phyloP scores from a whole-genome alignment of 2,113 vertebrate genomes.

The Coryphaenoides rupestris region DNA sequence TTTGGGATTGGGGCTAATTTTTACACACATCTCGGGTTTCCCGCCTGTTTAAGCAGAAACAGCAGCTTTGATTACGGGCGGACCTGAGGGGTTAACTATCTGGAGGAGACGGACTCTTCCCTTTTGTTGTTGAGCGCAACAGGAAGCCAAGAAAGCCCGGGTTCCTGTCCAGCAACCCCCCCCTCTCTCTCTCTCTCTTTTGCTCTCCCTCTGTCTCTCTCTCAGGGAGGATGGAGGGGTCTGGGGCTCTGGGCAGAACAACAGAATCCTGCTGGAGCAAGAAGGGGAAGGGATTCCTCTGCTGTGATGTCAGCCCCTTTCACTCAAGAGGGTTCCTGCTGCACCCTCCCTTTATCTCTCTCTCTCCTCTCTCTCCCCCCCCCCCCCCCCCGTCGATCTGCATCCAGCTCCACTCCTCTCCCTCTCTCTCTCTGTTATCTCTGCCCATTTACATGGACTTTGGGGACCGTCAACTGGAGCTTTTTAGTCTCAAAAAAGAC shows the following conservation, averaged over 20 bases:
- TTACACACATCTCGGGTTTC: no score
- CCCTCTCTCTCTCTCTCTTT: not conserved
- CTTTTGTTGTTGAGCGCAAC: not conserved
- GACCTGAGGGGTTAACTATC: no score
- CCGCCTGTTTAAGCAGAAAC: no score
- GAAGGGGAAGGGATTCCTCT: constrained; percentile 61
- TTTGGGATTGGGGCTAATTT: no score
- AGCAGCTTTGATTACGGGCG: no score
- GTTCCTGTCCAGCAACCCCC: constrained; percentile 18
- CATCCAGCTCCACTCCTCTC: not conserved
- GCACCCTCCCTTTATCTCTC: constrained; percentile 20
- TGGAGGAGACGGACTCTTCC: not conserved
- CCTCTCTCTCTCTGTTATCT: not conserved
- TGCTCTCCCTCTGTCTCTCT: not conserved
- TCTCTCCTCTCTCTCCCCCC: not conserved
- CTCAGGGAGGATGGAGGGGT: constrained; percentile 5
- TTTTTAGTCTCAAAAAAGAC: not conserved
- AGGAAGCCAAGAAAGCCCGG: constrained; percentile 24
- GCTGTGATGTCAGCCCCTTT: constrained; percentile 53
- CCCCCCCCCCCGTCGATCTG: not conserved
- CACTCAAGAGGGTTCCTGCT: constrained; percentile 35
- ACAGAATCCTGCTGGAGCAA: constrained; percentile 38
- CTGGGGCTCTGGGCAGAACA: constrained; percentile 51
- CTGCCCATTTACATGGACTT: not conserved
- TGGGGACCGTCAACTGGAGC: not conserved